Conservation (phyloP, 2,888 invertebrate species). For the Ischnura elegans region DNA sequence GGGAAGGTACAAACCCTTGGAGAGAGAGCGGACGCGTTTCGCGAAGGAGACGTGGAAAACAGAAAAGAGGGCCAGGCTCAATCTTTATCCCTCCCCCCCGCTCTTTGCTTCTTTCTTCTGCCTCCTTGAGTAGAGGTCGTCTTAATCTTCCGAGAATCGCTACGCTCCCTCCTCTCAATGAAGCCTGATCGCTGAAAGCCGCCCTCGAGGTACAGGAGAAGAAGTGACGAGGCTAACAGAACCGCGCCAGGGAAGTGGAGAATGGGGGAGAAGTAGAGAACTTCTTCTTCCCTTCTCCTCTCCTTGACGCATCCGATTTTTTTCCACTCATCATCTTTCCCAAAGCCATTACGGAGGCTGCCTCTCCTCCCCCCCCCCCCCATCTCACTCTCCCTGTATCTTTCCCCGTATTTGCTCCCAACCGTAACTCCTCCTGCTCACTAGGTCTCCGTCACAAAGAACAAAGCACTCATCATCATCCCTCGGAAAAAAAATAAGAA, state of each 20-base stretch:
- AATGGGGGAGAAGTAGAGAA: not conserved
- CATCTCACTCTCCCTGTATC: not conserved
- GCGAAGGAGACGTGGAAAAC: not conserved
- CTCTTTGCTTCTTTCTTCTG: not conserved
- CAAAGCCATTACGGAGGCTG: not conserved
- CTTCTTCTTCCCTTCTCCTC: not conserved
- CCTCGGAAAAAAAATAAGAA: not conserved
- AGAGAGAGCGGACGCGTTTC: not conserved
- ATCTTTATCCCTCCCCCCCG: not conserved
- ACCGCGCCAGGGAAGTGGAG: not conserved
- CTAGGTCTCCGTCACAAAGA: not conserved
- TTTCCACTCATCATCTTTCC: constrained; percentile 27
- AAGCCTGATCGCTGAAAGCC: constrained; percentile 35
- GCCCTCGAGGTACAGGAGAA: constrained; percentile 24
- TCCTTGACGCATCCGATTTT: not conserved
- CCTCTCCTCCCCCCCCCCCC: not conserved
- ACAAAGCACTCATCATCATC: constrained; percentile 53
- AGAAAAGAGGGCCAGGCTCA: not conserved
- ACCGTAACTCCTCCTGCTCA: no score
- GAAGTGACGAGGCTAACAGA: not conserved
- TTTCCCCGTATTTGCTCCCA: no score
- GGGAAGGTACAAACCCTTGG: not conserved
- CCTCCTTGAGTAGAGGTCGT: not conserved
- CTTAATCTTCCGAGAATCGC: constrained; percentile 11
- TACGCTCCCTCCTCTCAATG: not conserved